Evolutionary conservation across 2,888 invertebrate genomes (phyloP).

Genomic region (Anagyrus pseudococci): DNA sequence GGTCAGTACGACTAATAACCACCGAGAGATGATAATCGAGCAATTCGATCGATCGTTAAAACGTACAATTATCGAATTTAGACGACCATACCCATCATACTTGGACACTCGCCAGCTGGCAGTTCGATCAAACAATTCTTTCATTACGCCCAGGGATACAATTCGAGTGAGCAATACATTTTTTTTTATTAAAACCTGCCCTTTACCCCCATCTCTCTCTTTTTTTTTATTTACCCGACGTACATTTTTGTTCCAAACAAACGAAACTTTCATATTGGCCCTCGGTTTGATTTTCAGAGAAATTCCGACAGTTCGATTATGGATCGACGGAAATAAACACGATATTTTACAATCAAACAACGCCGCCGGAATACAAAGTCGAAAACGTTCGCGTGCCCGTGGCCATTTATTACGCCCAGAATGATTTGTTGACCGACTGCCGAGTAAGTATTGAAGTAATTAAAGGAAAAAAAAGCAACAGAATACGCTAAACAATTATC

Average conservation of each 20-base stretch:
- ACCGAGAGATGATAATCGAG: not conserved
- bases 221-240: too few species aligned
- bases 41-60: not conserved
- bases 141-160: conserved; percentile 56
- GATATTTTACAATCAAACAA: conserved; percentile 64
- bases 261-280: too few species aligned
- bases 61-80: conserved; percentile 52
- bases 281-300: conserved; percentile 41
- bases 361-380: conserved; percentile 70
- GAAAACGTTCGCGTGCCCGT: conserved; percentile 68
- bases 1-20: conserved; percentile 57
- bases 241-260: too few species aligned
- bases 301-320: conserved; percentile 66
- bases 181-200: not conserved
- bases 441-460: conserved; percentile 40
- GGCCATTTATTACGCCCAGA: conserved; percentile 71
- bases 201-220: too few species aligned
- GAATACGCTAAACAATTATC: not conserved
- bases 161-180: conserved; percentile 41
- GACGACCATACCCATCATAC: conserved; percentile 70
- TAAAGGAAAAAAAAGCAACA: not conserved
- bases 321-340: conserved; percentile 64
- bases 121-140: conserved; percentile 57
- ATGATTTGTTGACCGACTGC: conserved; percentile 70
- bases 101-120: conserved; percentile 55